Evolutionary conservation across 2,797 vertebrate species (phyloP).

Genomic region (Urocyon cinereoargenteus): DNA sequence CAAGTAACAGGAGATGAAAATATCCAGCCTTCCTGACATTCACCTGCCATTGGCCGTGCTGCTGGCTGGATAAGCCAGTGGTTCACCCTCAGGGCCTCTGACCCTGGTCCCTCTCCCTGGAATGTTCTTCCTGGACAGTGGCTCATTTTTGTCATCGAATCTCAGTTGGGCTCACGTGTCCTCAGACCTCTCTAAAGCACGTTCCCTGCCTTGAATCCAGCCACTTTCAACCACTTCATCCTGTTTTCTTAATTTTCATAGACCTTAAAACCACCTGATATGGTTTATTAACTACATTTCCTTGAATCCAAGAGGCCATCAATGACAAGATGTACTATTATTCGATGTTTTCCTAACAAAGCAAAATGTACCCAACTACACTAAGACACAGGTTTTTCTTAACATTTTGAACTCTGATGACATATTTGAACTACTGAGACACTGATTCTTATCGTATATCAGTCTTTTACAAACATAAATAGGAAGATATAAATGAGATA

Average conservation of each 20-base stretch:
- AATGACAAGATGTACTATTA: not conserved
- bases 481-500: not conserved
- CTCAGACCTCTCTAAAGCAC: not conserved
- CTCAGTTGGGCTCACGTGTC: not conserved
- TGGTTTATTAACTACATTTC: not conserved
- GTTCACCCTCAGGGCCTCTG: not conserved
- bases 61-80: not conserved
- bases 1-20: not conserved
- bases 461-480: not conserved
- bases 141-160: not conserved
- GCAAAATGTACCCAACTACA: not conserved
- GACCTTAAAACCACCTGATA: not conserved
- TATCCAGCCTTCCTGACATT: not conserved
- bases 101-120: not conserved
- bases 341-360: not conserved
- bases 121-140: not conserved
- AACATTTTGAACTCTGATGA: not conserved
- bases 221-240: not conserved
- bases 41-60: not conserved
- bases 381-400: not conserved
- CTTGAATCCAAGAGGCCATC: not conserved
- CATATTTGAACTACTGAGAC: not conserved
- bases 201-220: not conserved
- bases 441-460: conserved; percentile 11
- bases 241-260: not conserved